Conservation (phyloP, 1,140 invertebrate genomes). For the Antheraea mylitta region DNA sequence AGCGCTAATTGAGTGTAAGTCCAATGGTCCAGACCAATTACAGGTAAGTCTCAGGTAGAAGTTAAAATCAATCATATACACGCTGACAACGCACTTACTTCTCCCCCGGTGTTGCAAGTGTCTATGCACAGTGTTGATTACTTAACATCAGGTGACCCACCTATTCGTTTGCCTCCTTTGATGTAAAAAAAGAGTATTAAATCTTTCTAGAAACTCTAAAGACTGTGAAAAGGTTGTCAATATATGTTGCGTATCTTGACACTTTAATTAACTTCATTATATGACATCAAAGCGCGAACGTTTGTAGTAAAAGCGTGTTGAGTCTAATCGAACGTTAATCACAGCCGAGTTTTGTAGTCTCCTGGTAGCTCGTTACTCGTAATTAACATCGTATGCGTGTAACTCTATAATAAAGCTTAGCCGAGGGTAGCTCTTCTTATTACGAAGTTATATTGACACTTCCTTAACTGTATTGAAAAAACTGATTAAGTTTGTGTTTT, state of each 20-base stretch:
- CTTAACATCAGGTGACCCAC: no score
- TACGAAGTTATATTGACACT: neutral
- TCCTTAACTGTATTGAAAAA: neutral
- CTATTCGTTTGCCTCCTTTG: no score
- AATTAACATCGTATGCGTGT: conserved; percentile 26
- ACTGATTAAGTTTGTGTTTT: neutral
- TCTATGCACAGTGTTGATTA: no score
- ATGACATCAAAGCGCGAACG: neutral
- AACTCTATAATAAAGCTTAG: neutral
- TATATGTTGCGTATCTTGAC: neutral
- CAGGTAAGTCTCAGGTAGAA: no score
- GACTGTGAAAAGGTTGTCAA: neutral
- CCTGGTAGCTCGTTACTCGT: conserved; percentile 27
- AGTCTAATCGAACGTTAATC: conserved; percentile 32
- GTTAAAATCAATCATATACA: no score
- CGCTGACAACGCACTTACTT: no score
- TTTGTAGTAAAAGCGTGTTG: conserved; percentile 20
- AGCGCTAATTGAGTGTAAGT: neutral
- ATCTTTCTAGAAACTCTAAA: neutral
- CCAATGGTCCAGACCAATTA: neutral
- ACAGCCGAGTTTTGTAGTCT: conserved; percentile 22
- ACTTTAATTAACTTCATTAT: neutral
- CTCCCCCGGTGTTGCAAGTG: no score
- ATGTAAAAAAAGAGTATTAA: neutral
- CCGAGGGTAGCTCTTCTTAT: neutral